phyloP scores from a whole-genome alignment of 2,888 invertebrate species.

The Lordiphosa andalusiaca region DNA sequence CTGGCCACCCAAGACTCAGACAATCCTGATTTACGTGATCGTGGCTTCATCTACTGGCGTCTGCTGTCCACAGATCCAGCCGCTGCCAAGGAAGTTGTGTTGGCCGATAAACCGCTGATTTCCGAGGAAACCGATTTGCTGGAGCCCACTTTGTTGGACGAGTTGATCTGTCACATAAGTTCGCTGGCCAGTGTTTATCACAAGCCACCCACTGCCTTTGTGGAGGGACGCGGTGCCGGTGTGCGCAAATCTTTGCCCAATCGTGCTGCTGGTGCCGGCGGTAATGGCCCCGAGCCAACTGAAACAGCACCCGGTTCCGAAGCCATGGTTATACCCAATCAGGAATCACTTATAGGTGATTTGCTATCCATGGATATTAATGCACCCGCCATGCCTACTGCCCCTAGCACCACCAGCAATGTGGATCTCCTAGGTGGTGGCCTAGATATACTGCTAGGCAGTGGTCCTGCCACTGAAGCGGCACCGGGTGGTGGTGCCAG shows the following conservation, averaged over 20 bases:
- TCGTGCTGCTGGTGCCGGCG: slow-evolving; percentile 80
- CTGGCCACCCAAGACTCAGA: slow-evolving; percentile 95
- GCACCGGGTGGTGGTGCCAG: slow-evolving; percentile 79
- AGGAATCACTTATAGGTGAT: slow-evolving; percentile 98
- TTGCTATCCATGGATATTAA: slow-evolving; percentile 97
- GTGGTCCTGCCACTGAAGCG: slow-evolving; percentile 68
- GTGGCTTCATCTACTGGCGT: slow-evolving; percentile 99
- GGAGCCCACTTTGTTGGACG: slow-evolving; percentile 98
- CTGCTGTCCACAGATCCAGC: slow-evolving; percentile 98
- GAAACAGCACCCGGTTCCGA: slow-evolving; percentile 73
- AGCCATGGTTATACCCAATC: slow-evolving; percentile 86
- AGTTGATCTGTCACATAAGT: slow-evolving; percentile 99
- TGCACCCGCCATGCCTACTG: slow-evolving; percentile 83
- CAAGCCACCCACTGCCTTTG: slow-evolving; percentile 99
- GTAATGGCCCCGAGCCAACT: slow-evolving; percentile 64
- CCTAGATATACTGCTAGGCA: slow-evolving; percentile 87
- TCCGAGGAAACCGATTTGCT: slow-evolving; percentile 99
- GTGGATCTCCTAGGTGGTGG: slow-evolving; percentile 94
- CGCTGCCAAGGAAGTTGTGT: slow-evolving; percentile 98
- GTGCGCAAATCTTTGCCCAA: slow-evolving; percentile 91
- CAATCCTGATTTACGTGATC: slow-evolving; percentile 98
- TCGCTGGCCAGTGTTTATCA: slow-evolving; percentile 99
- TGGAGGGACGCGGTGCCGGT: slow-evolving; percentile 91
- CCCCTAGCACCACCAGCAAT: slow-evolving; percentile 83
- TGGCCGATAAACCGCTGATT: slow-evolving; percentile 99